Percentiles rank a stretch among this genome's conserved stretches.
Conservation (phyloP, 2,113 vertebrate species). For the Merops nubicus region DNA sequence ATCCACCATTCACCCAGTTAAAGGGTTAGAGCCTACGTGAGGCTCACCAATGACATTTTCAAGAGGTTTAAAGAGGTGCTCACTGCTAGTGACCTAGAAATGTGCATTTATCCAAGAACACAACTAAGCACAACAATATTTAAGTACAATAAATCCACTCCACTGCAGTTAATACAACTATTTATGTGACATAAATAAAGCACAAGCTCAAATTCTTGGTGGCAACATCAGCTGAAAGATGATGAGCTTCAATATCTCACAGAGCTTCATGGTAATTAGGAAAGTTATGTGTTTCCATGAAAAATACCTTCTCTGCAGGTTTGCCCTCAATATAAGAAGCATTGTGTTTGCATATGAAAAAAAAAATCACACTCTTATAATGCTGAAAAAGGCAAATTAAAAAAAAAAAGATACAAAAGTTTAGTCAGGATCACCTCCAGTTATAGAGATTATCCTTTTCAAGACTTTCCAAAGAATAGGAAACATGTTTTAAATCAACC, state of each 20-base stretch:
- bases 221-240: too few species aligned
- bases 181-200: not conserved
- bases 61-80: not conserved
- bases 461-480: conserved; percentile 23
- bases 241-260: not conserved
- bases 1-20: not conserved
- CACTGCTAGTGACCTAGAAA: not conserved
- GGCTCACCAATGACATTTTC: not conserved
- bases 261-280: not conserved
- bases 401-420: not conserved
- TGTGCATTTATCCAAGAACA: not conserved
- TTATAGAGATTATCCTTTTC: not conserved
- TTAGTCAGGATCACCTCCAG: not conserved
- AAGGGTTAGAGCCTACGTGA: not conserved
- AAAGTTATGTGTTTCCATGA: not conserved
- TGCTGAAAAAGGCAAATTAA: not conserved
- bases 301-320: rapidly evolving
- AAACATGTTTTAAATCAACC: conserved; percentile 42
- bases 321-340: not conserved
- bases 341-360: not conserved
- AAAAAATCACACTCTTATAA: not conserved
- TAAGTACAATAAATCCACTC: not conserved
- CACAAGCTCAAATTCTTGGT: not conserved
- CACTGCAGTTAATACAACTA: not conserved
- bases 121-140: not conserved